Percentiles rank a stretch among this genome's conserved stretches.
Conservation (phyloP, 53 echinoderm and acorn worm genomes). For the Antedon mediterranea region DNA sequence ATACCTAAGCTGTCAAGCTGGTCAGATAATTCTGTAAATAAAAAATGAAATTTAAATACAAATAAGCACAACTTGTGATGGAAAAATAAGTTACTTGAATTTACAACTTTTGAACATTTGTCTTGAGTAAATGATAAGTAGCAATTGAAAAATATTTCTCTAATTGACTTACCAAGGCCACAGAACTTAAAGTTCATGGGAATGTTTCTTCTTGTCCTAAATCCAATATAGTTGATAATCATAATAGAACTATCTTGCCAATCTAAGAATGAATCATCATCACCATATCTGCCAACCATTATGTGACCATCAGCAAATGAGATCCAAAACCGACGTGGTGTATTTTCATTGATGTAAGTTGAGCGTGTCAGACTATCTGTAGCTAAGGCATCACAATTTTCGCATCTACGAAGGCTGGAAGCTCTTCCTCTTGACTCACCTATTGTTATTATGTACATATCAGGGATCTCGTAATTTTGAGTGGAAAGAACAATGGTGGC, state of each 20-base stretch:
- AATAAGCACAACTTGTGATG: too few relatives aligned
- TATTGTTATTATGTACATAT: slow-evolving; percentile 3
- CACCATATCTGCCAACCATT: slow-evolving; percentile 11
- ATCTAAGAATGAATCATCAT: slow-evolving; percentile 4
- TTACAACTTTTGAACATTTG: too few relatives aligned
- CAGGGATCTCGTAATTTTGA: slow-evolving; percentile 7
- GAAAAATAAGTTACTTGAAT: too few relatives aligned
- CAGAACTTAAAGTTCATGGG: slow-evolving; percentile 22
- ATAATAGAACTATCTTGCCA: slow-evolving; percentile 20
- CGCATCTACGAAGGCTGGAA: not conserved
- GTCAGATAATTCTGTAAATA: not conserved
- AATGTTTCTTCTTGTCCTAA: slow-evolving; percentile 5
- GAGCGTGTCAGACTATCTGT: not conserved
- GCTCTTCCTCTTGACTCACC: not conserved
- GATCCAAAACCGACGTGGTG: slow-evolving; percentile 7
- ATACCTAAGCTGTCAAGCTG: not conserved
- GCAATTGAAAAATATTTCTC: too few relatives aligned
- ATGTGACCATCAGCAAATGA: slow-evolving; percentile 15
- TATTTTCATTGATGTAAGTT: slow-evolving; percentile 6
- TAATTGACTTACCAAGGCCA: slow-evolving; percentile 17
- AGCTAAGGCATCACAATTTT: not conserved
- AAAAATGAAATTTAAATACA: not conserved
- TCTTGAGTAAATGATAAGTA: too few relatives aligned
- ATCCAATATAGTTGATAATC: slow-evolving; percentile 20
- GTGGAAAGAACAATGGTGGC: slow-evolving; percentile 4